phyloP scores from a whole-genome alignment of 2,888 invertebrate genomes.

The Diaprepes abbreviatus region DNA sequence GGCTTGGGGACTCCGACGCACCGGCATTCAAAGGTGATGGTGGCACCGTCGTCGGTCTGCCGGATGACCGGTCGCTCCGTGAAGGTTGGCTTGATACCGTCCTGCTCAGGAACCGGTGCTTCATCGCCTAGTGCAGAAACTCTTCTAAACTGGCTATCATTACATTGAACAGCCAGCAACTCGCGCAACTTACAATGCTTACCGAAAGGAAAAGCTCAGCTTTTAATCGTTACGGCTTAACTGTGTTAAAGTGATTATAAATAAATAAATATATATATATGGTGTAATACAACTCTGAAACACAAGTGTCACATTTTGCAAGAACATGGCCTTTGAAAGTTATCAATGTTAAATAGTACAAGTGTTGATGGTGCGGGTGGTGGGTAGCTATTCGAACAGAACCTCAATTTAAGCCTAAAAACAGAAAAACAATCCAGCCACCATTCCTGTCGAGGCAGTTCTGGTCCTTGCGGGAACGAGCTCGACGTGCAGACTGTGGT shows the following conservation, averaged over 20 bases:
- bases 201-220: slow-evolving; percentile 67
- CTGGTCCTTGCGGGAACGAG: slow-evolving; percentile 37
- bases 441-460: slow-evolving; percentile 45
- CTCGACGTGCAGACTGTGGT: slow-evolving; percentile 40
- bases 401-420: slow-evolving; percentile 58
- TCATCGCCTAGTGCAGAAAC: slow-evolving; percentile 86
- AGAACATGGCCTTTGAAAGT: slow-evolving; percentile 67
- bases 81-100: slow-evolving; percentile 96
- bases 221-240: slow-evolving; percentile 65
- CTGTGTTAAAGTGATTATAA: slow-evolving; percentile 61
- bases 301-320: slow-evolving; percentile 65
- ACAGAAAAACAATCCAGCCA: slow-evolving; percentile 57
- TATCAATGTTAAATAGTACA: slow-evolving; percentile 57
- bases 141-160: slow-evolving; percentile 66
- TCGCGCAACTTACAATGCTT: slow-evolving; percentile 67
- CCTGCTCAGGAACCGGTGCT: slow-evolving; percentile 92
- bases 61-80: slow-evolving; percentile 97
- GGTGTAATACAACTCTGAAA: slow-evolving; percentile 60
- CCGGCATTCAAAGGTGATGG: slow-evolving; percentile 96
- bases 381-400: slow-evolving; percentile 52
- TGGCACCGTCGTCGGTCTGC: slow-evolving; percentile 96
- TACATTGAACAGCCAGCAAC: slow-evolving; percentile 66
- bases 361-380: slow-evolving; percentile 58
- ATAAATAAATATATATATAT: slow-evolving; percentile 53
- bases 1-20: slow-evolving; percentile 98